A percentile compares a stretch with the other conserved stretches of the same genome.
phyloP scores from a whole-genome alignment of 1,140 invertebrate species.

The Trachymyrmex cornetzi region DNA sequence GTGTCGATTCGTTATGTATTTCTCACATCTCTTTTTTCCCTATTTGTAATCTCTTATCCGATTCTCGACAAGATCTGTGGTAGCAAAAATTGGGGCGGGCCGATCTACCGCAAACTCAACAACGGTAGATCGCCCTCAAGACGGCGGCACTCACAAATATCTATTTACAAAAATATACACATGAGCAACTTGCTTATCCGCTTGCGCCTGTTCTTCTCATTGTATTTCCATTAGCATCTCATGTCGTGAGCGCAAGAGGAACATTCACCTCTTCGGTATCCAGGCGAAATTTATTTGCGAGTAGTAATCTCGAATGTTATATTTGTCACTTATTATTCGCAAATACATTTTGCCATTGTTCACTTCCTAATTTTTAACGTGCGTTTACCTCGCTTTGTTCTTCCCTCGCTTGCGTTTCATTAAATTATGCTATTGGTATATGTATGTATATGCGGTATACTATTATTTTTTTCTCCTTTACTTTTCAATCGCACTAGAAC shows the following conservation, averaged over 20 bases:
- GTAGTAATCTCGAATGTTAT: neutral
- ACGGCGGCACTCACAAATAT: conserved; percentile 85
- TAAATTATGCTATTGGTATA: conserved; percentile 77
- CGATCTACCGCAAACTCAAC: conserved; percentile 70
- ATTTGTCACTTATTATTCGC: neutral
- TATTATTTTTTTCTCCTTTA: conserved; percentile 68
- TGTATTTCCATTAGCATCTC: conserved; percentile 11
- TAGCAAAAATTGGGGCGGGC: conserved; percentile 84
- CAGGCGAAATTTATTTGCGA: neutral
- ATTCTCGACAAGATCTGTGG: conserved; percentile 82
- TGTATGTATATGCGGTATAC: conserved; percentile 71
- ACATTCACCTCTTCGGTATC: neutral
- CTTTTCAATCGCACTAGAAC: conserved; percentile 80
- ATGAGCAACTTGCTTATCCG: conserved; percentile 84
- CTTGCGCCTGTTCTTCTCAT: conserved; percentile 62
- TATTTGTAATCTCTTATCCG: conserved; percentile 59
- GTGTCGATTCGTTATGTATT: conserved; percentile 22
- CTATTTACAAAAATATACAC: conserved; percentile 87
- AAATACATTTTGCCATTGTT: neutral
- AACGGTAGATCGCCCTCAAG: conserved; percentile 79
- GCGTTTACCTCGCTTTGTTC: conserved; percentile 3
- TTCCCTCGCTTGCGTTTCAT: conserved; percentile 9
- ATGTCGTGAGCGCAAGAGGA: conserved; percentile 11
- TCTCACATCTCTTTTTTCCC: conserved; percentile 53
- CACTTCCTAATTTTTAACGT: neutral